phyloP scores from a whole-genome alignment of 2,113 vertebrate genomes.

The Callipepla squamata region DNA sequence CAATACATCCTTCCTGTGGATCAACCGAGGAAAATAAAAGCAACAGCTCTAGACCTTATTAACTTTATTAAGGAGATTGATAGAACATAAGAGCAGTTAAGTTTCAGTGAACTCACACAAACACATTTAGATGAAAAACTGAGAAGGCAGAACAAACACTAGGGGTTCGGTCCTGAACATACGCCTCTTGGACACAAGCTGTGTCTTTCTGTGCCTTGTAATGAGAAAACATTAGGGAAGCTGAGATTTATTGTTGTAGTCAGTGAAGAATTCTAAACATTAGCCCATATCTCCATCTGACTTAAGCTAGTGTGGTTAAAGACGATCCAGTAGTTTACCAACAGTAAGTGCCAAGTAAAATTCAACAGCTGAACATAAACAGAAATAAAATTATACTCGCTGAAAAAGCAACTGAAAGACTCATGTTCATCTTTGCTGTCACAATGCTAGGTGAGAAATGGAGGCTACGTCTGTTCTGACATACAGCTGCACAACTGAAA shows the following conservation, averaged over 20 bases:
- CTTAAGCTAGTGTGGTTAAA: background rate
- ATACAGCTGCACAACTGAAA: background rate
- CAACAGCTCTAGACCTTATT: background rate
- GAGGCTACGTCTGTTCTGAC: background rate
- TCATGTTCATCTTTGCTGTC: background rate
- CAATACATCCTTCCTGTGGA: background rate
- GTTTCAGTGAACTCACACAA: background rate
- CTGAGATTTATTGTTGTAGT: background rate
- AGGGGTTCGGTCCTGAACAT: background rate
- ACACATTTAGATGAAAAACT: background rate
- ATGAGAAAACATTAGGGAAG: background rate
- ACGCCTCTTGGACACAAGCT: background rate
- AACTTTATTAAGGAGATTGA: background rate
- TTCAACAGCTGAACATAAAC: background rate
- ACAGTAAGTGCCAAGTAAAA: background rate
- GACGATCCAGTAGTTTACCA: background rate
- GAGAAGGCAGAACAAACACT: background rate
- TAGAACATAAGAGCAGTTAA: background rate
- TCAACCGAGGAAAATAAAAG: background rate
- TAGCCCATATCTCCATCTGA: background rate
- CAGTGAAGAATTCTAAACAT: background rate
- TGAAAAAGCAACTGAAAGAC: background rate
- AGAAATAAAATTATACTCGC: background rate
- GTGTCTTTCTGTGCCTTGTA: background rate
- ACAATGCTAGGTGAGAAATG: accelerated